Percentiles rank a stretch among this genome's conserved stretches.
These are phyloP conservation scores for Myathropa florea DNA, from an alignment of 2,888 invertebrate genomes.

Conservation along the genomic window DNA sequence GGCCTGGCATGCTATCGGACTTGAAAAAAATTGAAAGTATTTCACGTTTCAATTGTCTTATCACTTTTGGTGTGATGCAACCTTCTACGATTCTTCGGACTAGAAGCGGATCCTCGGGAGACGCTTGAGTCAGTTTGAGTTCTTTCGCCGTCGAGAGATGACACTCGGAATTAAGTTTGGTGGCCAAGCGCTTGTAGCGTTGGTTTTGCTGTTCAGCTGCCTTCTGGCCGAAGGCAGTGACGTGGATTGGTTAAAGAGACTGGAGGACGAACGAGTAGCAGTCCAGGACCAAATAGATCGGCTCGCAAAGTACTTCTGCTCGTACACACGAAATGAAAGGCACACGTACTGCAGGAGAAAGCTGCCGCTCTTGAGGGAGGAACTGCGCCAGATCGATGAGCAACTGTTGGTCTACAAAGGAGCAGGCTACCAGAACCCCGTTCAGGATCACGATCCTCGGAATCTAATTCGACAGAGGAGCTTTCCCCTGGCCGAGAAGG, in stretches of 20 bases:
- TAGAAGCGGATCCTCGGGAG: conserved; percentile 14
- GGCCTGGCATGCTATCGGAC: conserved; percentile 18
- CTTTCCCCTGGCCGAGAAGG: conserved; percentile 35
- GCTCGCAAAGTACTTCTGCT: conserved; percentile 49
- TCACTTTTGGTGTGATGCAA: conserved; percentile 57
- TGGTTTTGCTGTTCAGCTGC: conserved; percentile 1
- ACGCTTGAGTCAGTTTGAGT: conserved; percentile 55
- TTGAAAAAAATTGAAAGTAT: conserved; percentile 62
- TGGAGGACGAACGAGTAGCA: conserved; percentile 28
- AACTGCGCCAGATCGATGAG: conserved; percentile 55
- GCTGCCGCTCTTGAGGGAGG: conserved; percentile 44
- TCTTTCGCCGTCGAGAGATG: conserved; percentile 59
- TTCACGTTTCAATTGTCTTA: conserved; percentile 59
- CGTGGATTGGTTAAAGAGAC: conserved; percentile 28
- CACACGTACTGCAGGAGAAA: conserved; percentile 47
- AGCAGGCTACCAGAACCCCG: neutral
- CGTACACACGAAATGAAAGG: conserved; percentile 17
- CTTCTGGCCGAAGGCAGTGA: neutral
- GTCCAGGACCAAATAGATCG: conserved; percentile 47
- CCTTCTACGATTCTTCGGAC: neutral
- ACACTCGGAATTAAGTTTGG: conserved; percentile 17
- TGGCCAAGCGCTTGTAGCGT: neutral
- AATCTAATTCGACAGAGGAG: conserved; percentile 22
- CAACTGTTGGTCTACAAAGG: conserved; percentile 32
- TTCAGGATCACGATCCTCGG: neutral